Evolutionary conservation across 1,140 invertebrate genomes (phyloP), one percentile per base, ranked within the genome.

Genomic region (Charaxes varanes): DNA sequence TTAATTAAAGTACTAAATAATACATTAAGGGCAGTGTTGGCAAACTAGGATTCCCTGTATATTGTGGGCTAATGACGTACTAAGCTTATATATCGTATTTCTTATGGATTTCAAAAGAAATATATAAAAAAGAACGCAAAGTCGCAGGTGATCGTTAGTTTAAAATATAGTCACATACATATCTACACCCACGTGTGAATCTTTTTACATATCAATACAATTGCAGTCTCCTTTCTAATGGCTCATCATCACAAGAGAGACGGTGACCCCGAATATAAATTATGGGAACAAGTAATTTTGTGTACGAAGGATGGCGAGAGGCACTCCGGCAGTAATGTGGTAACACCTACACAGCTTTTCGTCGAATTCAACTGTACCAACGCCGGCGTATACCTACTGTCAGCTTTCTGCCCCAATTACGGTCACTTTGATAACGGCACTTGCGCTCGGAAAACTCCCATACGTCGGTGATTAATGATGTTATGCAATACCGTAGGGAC

Each of bases 211-310:
- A 41, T 53, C 57, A 67, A 44, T 37, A 30, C 41, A 37, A 44
- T 44, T 37, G 33, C 33, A 35, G 37, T 44, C 41, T 70, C 74
- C 72, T 77, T 78, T 79, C 78, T 82, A 78, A 80, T 77, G 54
- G 62, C 53, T 47, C 59, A 60, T 72, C 48, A 55, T 53, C n/a
- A n/a, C n/a, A 73, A 71, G 69, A 77, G 69, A 77, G 64, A 74
- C 76, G 51, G 50, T 59, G 70, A 71, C 79, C 76, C 61, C 66
- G 70, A 83, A 79, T 74, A 64, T 54, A 71, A 80, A 77, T 76
- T 72, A 79, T 78, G 67, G 67, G 71, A 78, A 71, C 71, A 64
- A 68, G 67, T 52, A 77, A 74, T 76, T 74, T 81, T 52, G 60
- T 78, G 65, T 76, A 72, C 60, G 71, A 73, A 79, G 67, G 64